Evolutionary conservation across 2,888 invertebrate species (phyloP).

Genomic region (Tetragnatha montana): DNA sequence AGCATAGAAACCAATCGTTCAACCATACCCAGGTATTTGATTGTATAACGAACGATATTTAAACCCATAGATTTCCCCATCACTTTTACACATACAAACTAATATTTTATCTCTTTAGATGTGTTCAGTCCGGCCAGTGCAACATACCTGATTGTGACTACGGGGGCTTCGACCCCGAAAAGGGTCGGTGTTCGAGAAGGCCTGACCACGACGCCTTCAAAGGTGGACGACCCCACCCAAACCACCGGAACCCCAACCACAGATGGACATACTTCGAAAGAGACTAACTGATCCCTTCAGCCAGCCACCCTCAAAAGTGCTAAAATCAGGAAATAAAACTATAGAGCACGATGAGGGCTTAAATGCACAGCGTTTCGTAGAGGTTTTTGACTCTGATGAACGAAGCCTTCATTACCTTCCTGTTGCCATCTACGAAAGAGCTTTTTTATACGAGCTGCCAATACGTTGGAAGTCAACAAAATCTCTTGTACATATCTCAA

Average conservation of each 20-base stretch:
- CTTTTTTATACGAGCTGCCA: slow-evolving; percentile 25
- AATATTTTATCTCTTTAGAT: slow-evolving; percentile 77
- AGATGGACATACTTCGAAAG: slow-evolving; percentile 67
- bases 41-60: too few species aligned
- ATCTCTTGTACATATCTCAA: slow-evolving; percentile 24
- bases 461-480: neutral
- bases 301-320: neutral
- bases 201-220: slow-evolving; percentile 49
- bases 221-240: slow-evolving; percentile 1
- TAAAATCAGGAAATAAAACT: too few species aligned
- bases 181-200: slow-evolving; percentile 79
- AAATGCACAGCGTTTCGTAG: neutral
- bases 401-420: slow-evolving; percentile 23
- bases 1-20: too few species aligned
- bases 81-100: too few species aligned
- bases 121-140: slow-evolving; percentile 83
- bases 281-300: slow-evolving; percentile 27
- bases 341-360: neutral
- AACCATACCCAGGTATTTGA: too few species aligned
- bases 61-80: too few species aligned
- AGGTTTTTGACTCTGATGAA: neutral
- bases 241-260: slow-evolving; percentile 43
- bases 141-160: slow-evolving; percentile 83
- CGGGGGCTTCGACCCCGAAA: slow-evolving; percentile 82
- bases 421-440: slow-evolving; percentile 43